Conservation (phyloP, 2,113 vertebrate species). For the Paramormyrops kingsleyae region DNA sequence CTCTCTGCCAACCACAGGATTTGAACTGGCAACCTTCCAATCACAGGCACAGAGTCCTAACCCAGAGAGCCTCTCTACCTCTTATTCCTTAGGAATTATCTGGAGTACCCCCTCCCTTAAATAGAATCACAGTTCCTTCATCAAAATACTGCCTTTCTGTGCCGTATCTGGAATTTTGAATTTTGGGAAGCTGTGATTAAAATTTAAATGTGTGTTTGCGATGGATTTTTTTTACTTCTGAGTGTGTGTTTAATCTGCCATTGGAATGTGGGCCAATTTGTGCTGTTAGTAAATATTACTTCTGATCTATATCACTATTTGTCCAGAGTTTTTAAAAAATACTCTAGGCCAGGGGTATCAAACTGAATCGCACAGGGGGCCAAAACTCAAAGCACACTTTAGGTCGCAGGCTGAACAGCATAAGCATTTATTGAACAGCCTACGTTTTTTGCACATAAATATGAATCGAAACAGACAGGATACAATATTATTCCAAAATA, state of each 20-base stretch:
- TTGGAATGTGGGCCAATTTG: background rate
- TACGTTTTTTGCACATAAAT: no score
- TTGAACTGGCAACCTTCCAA: background rate
- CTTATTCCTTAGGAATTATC: background rate
- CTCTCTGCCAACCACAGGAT: background rate
- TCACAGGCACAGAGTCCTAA: background rate
- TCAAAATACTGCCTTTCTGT: background rate
- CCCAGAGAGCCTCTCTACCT: background rate
- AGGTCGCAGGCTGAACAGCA: no score
- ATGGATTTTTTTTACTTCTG: background rate
- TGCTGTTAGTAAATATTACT: background rate
- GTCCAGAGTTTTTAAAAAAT: background rate
- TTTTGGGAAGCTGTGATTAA: background rate
- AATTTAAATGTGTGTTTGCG: background rate
- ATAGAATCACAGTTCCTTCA: background rate
- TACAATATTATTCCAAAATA: no score
- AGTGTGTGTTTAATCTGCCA: background rate
- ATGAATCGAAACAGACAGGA: no score
- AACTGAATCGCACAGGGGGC: no score
- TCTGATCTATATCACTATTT: background rate
- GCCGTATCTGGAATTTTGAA: background rate
- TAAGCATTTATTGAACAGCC: no score
- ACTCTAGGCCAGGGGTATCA: background rate
- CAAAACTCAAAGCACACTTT: no score
- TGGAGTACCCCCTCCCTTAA: background rate